These are phyloP conservation scores for Rhingia rostrata DNA, from an alignment of 2,888 invertebrate genomes.

Conservation along the genomic window DNA sequence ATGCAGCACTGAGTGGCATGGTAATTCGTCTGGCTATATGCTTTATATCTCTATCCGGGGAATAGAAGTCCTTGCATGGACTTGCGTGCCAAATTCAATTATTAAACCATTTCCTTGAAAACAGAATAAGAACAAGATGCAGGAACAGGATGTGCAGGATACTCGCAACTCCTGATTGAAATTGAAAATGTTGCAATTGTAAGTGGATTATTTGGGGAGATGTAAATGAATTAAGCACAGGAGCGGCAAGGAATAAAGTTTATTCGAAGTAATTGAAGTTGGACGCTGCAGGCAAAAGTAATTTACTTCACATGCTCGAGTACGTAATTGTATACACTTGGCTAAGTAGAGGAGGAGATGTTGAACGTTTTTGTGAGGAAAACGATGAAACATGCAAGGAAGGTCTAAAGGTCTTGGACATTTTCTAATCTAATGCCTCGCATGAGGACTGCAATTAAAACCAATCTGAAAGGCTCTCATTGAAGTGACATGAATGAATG, in stretches of 20 bases:
- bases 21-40: slow-evolving; percentile 45
- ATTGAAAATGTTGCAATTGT: slow-evolving; percentile 71
- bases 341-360: neutral
- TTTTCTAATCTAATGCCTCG: too few relatives aligned
- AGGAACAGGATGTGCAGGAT: slow-evolving; percentile 56
- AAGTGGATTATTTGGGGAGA: slow-evolving; percentile 69
- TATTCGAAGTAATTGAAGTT: slow-evolving; percentile 63
- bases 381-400: neutral
- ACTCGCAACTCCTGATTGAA: slow-evolving; percentile 51
- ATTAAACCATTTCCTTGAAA: slow-evolving; percentile 67
- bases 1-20: slow-evolving; percentile 25
- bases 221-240: slow-evolving; percentile 67
- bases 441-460: too few relatives aligned
- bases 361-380: neutral
- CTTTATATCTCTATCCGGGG: slow-evolving; percentile 17
- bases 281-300: slow-evolving; percentile 62
- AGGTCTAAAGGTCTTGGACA: too few relatives aligned
- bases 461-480: too few relatives aligned
- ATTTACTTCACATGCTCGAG: slow-evolving; percentile 58
- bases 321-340: neutral
- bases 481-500: too few relatives aligned
- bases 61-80: slow-evolving; percentile 25
- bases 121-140: slow-evolving; percentile 52
- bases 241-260: slow-evolving; percentile 57
- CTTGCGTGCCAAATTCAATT: slow-evolving; percentile 70